Conservation (phyloP, 2,113 vertebrate species). For the Crotalus horridus region DNA sequence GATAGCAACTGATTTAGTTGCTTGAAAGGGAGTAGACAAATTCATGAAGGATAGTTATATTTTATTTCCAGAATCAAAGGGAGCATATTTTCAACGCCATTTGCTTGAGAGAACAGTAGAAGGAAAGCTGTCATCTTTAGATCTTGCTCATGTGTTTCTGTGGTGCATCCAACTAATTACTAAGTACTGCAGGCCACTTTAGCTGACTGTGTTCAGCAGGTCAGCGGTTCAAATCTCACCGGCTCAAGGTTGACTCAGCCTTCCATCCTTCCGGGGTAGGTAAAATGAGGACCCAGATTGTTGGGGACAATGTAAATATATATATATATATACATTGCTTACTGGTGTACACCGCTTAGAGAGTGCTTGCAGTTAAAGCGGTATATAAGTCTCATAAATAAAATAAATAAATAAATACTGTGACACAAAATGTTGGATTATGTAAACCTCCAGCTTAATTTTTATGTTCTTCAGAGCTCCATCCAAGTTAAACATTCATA, state of each 20-base stretch:
- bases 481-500: neutral
- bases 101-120: neutral
- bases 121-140: neutral
- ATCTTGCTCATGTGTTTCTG: neutral
- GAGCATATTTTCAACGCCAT: neutral
- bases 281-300: too few species aligned
- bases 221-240: too few species aligned
- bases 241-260: too few species aligned
- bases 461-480: neutral
- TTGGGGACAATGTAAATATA: too few species aligned
- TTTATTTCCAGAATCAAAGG: neutral
- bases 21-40: neutral
- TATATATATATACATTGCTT: too few species aligned
- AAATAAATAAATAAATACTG: too few species aligned
- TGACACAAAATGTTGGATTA: neutral
- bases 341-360: too few species aligned
- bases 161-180: neutral
- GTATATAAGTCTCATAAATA: too few species aligned
- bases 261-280: too few species aligned
- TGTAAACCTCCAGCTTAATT: neutral
- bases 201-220: too few species aligned
- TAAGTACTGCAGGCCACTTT: too few species aligned
- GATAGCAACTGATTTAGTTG: neutral
- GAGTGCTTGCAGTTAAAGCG: too few species aligned
- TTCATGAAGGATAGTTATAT: neutral